phyloP scores from a whole-genome alignment of 2,113 vertebrate species.

The Aleadryas rufinucha region DNA sequence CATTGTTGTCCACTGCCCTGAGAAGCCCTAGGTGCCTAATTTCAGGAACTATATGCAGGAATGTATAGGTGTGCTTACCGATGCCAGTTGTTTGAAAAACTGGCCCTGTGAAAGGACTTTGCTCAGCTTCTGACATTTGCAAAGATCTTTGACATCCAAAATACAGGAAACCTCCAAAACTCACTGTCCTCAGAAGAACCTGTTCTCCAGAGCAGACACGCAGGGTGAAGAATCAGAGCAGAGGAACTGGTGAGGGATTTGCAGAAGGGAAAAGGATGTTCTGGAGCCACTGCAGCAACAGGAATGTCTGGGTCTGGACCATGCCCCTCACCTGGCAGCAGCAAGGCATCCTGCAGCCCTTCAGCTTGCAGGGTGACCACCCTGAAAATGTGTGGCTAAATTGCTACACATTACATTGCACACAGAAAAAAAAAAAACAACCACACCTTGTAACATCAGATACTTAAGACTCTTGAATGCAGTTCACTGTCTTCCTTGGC shows the following conservation, averaged over 20 bases:
- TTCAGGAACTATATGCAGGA: not conserved
- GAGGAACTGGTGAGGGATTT: not conserved
- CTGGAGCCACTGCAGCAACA: not conserved
- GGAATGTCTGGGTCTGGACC: rapidly evolving
- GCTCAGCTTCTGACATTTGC: not conserved
- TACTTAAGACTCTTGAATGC: not conserved
- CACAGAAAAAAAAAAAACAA: not conserved
- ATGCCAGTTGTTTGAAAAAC: not conserved
- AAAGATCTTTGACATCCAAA: not conserved
- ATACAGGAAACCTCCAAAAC: not conserved
- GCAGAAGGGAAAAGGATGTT: not conserved
- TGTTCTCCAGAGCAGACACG: not conserved
- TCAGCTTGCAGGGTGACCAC: not conserved
- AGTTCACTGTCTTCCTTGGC: not conserved
- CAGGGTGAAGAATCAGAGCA: not conserved
- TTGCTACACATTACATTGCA: not conserved
- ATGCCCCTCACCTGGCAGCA: not conserved
- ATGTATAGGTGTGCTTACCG: not conserved
- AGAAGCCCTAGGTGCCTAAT: not conserved
- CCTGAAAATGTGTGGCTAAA: not conserved
- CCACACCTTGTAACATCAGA: not conserved
- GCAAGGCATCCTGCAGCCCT: not conserved
- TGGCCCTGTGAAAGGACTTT: not conserved
- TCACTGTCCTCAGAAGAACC: not conserved
- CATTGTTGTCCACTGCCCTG: not conserved